These are phyloP conservation scores for Nymphicus hollandicus DNA, from an alignment of 2,113 vertebrate genomes.

Conservation along the genomic window DNA sequence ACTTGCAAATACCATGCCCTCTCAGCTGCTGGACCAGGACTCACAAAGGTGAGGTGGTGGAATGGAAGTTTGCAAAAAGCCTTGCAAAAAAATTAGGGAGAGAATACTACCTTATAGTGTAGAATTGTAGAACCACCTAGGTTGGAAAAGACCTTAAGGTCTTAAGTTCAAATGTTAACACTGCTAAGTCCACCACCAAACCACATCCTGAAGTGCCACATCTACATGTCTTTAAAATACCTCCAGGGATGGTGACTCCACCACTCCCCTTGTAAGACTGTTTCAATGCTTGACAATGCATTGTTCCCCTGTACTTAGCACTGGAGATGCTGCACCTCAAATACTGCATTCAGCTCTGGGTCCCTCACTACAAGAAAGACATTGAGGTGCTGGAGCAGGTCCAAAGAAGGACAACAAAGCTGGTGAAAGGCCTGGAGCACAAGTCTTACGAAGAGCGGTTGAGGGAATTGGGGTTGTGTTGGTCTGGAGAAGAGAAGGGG, in stretches of 20 bases:
- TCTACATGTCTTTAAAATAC: background rate
- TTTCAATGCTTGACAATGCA: background rate
- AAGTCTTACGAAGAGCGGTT: background rate
- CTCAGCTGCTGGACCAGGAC: background rate
- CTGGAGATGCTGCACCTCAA: background rate
- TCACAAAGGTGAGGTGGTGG: background rate
- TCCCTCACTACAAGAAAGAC: background rate
- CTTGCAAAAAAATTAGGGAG: background rate
- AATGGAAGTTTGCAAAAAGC: background rate
- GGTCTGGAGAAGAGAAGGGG: background rate
- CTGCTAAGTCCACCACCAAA: background rate
- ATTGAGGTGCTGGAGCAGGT: background rate
- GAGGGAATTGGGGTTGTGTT: background rate
- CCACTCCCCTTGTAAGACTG: background rate
- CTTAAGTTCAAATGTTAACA: background rate
- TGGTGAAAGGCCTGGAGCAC: background rate
- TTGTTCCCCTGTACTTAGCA: background rate
- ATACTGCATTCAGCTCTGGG: background rate
- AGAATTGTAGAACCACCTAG: background rate
- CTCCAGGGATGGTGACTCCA: background rate
- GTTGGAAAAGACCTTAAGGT: background rate
- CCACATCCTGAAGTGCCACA: background rate
- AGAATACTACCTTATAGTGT: background rate
- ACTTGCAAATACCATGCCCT: background rate
- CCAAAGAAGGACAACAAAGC: fast-evolving